Base-by-base conservation (phyloP, 2,113 vertebrate species). In the Mugil cephalus region DNA sequence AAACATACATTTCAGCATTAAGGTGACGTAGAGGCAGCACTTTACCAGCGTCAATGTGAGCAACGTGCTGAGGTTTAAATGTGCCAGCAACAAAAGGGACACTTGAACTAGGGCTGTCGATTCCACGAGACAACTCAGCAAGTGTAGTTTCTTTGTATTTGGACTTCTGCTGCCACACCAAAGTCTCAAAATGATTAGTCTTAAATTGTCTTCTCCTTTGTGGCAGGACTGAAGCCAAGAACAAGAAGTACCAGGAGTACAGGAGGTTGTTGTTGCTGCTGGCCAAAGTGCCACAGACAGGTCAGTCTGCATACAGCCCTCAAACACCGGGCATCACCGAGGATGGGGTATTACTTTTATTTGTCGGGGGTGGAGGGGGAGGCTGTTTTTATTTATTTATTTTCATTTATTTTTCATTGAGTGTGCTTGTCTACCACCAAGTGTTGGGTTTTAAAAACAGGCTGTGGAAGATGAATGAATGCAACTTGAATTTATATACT, bases 221-320 rank as follows among this genome's bases (percentile, higher is more conserved):
- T 72, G 11, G 43, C 88, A 95, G 93, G 61, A n/a, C 11, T 0
- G 54, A 80, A 10, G 42, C 6, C 13, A 94, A 82, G 52, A 87
- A 70, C 1, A 92, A 94, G 80, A 94, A 83, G 59, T 77, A 91
- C 53, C 68, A 74, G 13, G 94, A 94, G 68, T 91, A 93, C 80
- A 77, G 83, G 64, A 93, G 66, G 40, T 91, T 98, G 92, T 35
- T 77, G 66, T 40, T 92, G 59, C 90, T 94, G 24, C 93, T 99
- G 56, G 88, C 84, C 0, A 83, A 77, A 0, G 94, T 99, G 56
- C 98, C 97, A 0, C 35, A 90, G 77, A 97, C 91, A 93, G 97
- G 98, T 98, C 77, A 60, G 91, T 89, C 9, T 74, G 69, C 35
- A 58, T 17, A 63, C 65, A 60, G 21, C 40, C 35, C 50, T 48